Percentiles rank a stretch among this genome's conserved stretches.
These are phyloP conservation scores for Tor tambroides DNA, from an alignment of 2,113 vertebrate species.

Conservation along the genomic window DNA sequence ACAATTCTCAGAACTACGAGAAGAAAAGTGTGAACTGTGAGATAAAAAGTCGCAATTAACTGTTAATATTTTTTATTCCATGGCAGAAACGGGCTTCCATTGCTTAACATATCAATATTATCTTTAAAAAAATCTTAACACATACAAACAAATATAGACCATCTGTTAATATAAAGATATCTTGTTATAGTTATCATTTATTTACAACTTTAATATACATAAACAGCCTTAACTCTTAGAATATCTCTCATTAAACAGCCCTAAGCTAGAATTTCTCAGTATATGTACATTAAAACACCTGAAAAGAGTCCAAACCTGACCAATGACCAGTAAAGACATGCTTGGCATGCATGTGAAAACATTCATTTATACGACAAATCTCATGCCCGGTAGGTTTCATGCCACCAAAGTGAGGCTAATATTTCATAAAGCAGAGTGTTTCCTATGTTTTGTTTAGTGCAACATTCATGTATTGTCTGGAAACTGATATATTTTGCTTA, in stretches of 20 bases:
- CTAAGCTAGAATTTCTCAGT: background rate
- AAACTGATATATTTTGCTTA: background rate
- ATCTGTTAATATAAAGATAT: conserved; percentile 15
- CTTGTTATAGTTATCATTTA: background rate
- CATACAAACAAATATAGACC: conserved; percentile 13
- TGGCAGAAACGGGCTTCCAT: background rate
- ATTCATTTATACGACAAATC: background rate
- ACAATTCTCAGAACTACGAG: too few species aligned
- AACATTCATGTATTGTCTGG: background rate
- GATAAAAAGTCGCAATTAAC: background rate
- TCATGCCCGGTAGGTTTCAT: background rate
- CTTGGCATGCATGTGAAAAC: background rate
- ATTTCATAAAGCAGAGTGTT: background rate
- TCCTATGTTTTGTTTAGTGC: conserved; percentile 12
- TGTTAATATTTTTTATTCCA: background rate
- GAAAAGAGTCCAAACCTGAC: background rate
- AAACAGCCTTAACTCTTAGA: background rate
- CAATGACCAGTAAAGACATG: background rate
- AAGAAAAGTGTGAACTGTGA: too few species aligned
- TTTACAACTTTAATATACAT: background rate
- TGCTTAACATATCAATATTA: background rate
- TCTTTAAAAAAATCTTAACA: background rate
- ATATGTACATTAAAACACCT: conserved; percentile 29
- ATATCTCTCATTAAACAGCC: too few species aligned
- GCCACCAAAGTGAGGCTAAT: background rate